Conservation (phyloP, 2,113 vertebrate genomes). For the Acanthisitta chloris region DNA sequence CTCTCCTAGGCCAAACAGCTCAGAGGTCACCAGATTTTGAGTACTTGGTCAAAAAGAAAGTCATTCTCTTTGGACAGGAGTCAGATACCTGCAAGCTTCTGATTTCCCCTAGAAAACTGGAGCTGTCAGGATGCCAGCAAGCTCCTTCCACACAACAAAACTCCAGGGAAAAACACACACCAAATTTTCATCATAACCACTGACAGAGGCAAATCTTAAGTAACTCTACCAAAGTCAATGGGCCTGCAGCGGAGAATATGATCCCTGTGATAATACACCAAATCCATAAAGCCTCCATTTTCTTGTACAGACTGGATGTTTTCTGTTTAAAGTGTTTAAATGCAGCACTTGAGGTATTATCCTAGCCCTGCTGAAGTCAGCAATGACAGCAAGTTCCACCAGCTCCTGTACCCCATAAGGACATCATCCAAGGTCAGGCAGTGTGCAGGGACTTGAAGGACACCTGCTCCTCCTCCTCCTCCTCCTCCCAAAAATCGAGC, state of each 20-base stretch:
- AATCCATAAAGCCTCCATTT: background rate
- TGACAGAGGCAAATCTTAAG: background rate
- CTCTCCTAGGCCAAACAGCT: background rate
- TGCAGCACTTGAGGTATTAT: background rate
- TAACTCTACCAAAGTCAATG: background rate
- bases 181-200: background rate
- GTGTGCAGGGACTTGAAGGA: rapidly evolving
- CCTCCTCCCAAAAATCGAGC: background rate
- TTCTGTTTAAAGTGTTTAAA: background rate
- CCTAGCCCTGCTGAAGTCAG: background rate
- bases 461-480: background rate
- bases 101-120: background rate
- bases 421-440: background rate
- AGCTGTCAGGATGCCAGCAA: background rate
- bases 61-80: background rate
- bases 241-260: background rate
- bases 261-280: background rate
- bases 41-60: background rate
- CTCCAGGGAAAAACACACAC: background rate
- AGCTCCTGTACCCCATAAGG: background rate
- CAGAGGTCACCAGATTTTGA: background rate
- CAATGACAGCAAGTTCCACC: background rate
- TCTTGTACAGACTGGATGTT: background rate
- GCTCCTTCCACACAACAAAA: background rate
- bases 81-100: background rate